Percentiles rank a stretch among this genome's conserved stretches.
phyloP scores from a whole-genome alignment of 2,113 vertebrate species.

The Odobenus rosmarus region DNA sequence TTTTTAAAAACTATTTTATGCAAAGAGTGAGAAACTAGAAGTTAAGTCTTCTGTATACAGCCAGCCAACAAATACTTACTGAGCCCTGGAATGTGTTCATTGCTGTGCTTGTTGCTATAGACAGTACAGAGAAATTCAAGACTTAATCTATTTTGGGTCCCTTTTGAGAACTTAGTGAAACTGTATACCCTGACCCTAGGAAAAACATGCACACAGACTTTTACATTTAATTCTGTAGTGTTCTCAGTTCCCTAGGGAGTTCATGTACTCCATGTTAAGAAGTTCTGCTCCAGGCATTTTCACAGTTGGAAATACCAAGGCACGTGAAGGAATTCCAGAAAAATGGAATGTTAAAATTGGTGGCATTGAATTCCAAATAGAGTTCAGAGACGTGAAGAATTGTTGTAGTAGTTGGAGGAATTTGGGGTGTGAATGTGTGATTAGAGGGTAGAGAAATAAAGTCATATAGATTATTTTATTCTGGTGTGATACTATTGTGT shows the following conservation, averaged over 20 bases:
- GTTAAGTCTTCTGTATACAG: background rate
- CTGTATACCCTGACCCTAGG: background rate
- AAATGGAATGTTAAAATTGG: background rate
- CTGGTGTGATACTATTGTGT: background rate
- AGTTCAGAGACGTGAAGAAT: background rate
- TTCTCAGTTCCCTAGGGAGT: background rate
- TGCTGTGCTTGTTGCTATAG: constrained; percentile 45
- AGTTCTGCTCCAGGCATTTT: constrained; percentile 3
- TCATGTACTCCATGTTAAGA: background rate
- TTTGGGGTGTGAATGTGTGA: background rate
- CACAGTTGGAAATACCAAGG: background rate
- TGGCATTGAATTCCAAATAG: constrained; percentile 22
- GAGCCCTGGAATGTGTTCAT: constrained; percentile 28
- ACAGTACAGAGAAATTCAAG: constrained; percentile 21
- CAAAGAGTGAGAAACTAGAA: background rate
- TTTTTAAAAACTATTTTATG: background rate
- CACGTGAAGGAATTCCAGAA: constrained; percentile 9
- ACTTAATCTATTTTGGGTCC: constrained; percentile 18
- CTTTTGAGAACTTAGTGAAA: constrained; percentile 47
- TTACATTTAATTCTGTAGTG: background rate
- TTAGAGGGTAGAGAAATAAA: background rate
- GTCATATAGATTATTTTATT: background rate
- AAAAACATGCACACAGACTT: background rate
- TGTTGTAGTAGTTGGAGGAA: background rate
- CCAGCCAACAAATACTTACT: background rate